Evolutionary conservation across 2,888 invertebrate genomes (phyloP).

Genomic region (Poecilus cupreus): DNA sequence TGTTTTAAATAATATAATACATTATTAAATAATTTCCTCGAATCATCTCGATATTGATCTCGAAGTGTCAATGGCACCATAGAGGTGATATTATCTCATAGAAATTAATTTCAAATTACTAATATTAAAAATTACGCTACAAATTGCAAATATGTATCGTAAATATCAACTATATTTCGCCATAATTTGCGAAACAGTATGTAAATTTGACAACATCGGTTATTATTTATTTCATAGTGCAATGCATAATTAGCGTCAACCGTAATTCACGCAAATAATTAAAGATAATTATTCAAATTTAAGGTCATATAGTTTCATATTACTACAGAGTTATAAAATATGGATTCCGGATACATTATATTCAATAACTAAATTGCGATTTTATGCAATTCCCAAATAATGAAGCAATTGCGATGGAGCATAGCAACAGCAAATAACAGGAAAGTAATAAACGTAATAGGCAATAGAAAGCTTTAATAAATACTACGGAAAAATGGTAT

Average conservation of each 20-base stretch:
- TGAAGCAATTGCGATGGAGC: background rate
- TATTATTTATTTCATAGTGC: background rate
- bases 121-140: no score
- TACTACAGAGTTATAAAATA: background rate
- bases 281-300: background rate
- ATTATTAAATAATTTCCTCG: no score
- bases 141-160: no score
- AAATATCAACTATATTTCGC: background rate
- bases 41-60: no score
- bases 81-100: no score
- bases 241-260: background rate
- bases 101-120: no score
- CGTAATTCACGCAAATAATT: background rate
- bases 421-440: conserved; percentile 19
- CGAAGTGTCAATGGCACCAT: no score
- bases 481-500: conserved; percentile 27
- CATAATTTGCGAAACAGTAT: background rate
- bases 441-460: conserved; percentile 41
- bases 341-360: conserved; percentile 9
- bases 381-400: conserved; percentile 23
- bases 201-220: background rate
- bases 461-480: conserved; percentile 40
- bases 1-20: no score
- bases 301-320: background rate
- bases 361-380: background rate